Evolutionary conservation across 2,888 invertebrate genomes (phyloP), one percentile per base, ranked within the genome.

Genomic region (Ectobius pallidus): DNA sequence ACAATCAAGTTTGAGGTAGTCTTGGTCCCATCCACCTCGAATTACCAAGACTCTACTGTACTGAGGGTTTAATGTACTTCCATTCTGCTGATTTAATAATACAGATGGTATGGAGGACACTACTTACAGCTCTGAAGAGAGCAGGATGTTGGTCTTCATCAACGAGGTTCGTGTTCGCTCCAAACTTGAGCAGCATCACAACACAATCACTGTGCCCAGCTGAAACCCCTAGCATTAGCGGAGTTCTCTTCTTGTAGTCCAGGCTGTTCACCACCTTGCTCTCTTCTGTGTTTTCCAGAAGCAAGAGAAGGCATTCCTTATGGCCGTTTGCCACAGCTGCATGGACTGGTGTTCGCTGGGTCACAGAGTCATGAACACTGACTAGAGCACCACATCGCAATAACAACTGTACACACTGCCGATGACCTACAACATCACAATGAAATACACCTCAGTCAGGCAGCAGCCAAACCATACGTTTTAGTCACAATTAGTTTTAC

Each of bases 111-210:
- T 7, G 11, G 11, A 34, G 6, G 34, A 34, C 7, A 34, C 77
- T 77, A 77, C 83, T 83, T 79, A 88, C 88, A 72, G 88, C 88
- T 78, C 88, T 81, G 80, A 88, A 89, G 49, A 89, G 80, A 67
- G 88, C 86, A 20, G 89, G 87, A 77, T 88, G 86, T 63, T 84
- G 83, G 77, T 88, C 86, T 1, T 82, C 80, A 78, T 89, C 89
- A 11, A 85, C 82, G 42, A 87, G 82, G 80, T 88, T 87, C 18
- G 88, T 86, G 79, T 87, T 85, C 9, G 88, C 87, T 71, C 86
- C 85, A 75, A 85, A 84, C 73, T 85, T 84, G 44, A 90, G 80
- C 67, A 90, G 81, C 70, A 85, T 82, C 67, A 84, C 81, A 18
- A 86, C 86, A 77, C 87, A 86, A 69, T 88, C 86, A 3, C 83